phyloP scores from a whole-genome alignment of 2,888 invertebrate species.

The Mesochorus sp. region DNA sequence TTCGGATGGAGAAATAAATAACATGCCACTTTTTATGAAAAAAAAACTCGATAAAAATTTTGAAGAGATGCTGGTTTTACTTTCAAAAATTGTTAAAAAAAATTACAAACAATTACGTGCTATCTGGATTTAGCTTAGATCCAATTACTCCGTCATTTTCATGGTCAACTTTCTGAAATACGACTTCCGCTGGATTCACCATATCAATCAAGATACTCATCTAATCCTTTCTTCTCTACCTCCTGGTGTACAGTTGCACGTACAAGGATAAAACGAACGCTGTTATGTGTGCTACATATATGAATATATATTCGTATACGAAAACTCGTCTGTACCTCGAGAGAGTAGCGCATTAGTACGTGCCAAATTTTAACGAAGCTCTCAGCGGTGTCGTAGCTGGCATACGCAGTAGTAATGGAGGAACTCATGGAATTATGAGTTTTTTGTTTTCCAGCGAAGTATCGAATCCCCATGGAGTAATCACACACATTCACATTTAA shows the following conservation, averaged over 20 bases:
- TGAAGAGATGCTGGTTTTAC: background rate
- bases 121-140: background rate
- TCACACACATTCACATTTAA: background rate
- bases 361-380: constrained; percentile 53
- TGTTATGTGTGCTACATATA: background rate
- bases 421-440: constrained; percentile 22
- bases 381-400: background rate
- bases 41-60: too few relatives aligned
- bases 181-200: background rate
- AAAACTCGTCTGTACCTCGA: constrained; percentile 20
- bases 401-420: constrained; percentile 15
- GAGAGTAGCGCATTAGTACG: constrained; percentile 20
- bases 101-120: background rate
- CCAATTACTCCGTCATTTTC: background rate
- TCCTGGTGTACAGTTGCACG: background rate
- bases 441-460: background rate
- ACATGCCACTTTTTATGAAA: too few relatives aligned
- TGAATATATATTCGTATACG: too few relatives aligned
- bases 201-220: background rate
- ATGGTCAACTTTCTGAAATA: background rate
- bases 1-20: background rate
- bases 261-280: background rate
- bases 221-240: too few relatives aligned
- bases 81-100: background rate
- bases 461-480: background rate